Conservation (phyloP, 1,140 invertebrate genomes). For the Apis florea region DNA sequence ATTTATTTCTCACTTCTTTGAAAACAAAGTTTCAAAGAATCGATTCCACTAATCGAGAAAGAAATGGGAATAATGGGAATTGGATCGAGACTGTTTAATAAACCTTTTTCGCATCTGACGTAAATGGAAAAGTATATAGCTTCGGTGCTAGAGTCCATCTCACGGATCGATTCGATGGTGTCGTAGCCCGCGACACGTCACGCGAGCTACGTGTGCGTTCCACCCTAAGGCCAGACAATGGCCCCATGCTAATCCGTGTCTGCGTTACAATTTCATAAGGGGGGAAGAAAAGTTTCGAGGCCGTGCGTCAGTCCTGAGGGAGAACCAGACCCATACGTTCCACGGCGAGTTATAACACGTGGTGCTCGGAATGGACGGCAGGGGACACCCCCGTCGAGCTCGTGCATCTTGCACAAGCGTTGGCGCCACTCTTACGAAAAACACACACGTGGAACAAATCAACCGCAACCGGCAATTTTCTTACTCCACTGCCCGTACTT, state of each 20-base stretch:
- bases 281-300: constrained; percentile 63
- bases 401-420: constrained; percentile 49
- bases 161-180: constrained; percentile 60
- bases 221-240: constrained; percentile 60
- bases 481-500: background rate
- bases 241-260: constrained; percentile 68
- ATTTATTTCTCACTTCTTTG: too few relatives aligned
- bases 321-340: constrained; percentile 39
- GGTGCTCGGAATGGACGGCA: constrained; percentile 48
- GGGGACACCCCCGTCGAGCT: constrained; percentile 2
- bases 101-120: background rate
- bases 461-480: background rate
- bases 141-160: background rate
- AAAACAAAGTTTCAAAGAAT: too few relatives aligned
- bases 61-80: too few relatives aligned
- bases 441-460: constrained; percentile 42
- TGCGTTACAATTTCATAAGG: constrained; percentile 71
- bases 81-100: too few relatives aligned
- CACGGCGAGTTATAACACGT: constrained; percentile 57
- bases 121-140: constrained; percentile 23
- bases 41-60: too few relatives aligned
- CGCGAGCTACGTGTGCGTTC: constrained; percentile 29
- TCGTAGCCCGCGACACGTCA: constrained; percentile 41
- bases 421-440: constrained; percentile 38
- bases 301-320: constrained; percentile 53